Conservation (phyloP, 2,888 invertebrate species). For the Taphrorychus bicolor region DNA sequence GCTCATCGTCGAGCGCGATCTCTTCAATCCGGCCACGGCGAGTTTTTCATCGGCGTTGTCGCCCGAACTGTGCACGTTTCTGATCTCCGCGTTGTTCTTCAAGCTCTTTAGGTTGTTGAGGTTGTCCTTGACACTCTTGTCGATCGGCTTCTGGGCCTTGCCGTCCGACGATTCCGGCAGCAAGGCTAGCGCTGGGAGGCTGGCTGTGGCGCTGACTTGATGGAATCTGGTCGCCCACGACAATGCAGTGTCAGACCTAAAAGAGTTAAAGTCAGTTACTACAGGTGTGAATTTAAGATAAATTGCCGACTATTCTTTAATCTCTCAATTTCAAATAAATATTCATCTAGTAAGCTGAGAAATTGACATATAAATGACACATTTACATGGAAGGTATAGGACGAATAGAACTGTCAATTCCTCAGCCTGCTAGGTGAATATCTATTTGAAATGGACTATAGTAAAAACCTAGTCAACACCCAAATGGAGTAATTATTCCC, state of each 20-base stretch:
- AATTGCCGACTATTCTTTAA: too few relatives aligned
- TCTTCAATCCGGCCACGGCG: slow-evolving; percentile 42
- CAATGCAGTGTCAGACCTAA: slow-evolving; percentile 59
- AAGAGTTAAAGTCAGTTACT: too few relatives aligned
- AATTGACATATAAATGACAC: too few relatives aligned
- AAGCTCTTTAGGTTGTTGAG: slow-evolving; percentile 55
- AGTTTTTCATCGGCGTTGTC: background rate
- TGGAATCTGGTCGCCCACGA: slow-evolving; percentile 78
- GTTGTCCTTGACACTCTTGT: slow-evolving; percentile 57
- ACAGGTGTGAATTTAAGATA: too few relatives aligned
- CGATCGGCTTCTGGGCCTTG: slow-evolving; percentile 48
- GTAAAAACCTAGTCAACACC: too few relatives aligned
- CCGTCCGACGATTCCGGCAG: slow-evolving; percentile 54
- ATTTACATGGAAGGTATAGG: too few relatives aligned
- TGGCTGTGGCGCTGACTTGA: slow-evolving; percentile 83
- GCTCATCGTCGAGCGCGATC: slow-evolving; percentile 57
- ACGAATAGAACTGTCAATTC: too few relatives aligned
- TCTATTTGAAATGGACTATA: too few relatives aligned
- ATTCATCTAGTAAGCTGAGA: too few relatives aligned
- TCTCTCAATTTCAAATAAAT: too few relatives aligned
- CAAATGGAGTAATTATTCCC: too few relatives aligned
- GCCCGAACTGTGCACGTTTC: background rate
- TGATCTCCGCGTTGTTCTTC: slow-evolving; percentile 40
- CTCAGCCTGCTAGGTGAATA: too few relatives aligned
- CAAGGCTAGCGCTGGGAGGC: slow-evolving; percentile 74